A percentile compares a stretch with the other conserved stretches of the same genome.
These are phyloP conservation scores for Caiman crocodilus DNA, from an alignment of 2,797 vertebrate genomes.

Conservation along the genomic window DNA sequence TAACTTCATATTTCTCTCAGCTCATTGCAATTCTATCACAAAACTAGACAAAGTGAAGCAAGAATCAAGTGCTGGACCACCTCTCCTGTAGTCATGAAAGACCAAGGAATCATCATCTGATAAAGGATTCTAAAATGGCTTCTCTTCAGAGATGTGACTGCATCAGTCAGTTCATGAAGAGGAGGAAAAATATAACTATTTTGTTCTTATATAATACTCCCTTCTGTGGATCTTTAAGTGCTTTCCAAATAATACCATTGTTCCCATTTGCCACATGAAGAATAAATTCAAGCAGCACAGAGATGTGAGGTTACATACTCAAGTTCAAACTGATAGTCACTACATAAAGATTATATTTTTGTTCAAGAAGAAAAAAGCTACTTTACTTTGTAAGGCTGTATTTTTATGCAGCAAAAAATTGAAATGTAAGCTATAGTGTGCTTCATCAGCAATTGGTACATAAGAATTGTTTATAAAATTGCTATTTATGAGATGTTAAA, in stretches of 20 bases:
- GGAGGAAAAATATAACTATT: background rate
- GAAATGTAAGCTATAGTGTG: background rate
- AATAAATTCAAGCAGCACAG: background rate
- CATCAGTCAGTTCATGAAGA: background rate
- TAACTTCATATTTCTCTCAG: background rate
- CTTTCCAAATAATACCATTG: background rate
- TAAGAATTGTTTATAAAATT: background rate
- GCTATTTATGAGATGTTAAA: conserved; percentile 6
- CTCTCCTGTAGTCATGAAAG: background rate
- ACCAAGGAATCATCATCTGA: background rate
- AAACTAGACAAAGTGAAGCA: background rate
- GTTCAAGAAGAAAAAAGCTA: background rate
- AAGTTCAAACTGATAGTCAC: background rate
- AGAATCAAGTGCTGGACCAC: background rate
- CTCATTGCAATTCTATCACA: background rate
- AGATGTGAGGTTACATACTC: background rate
- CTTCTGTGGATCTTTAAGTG: background rate
- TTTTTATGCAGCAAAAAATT: background rate
- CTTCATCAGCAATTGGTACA: background rate
- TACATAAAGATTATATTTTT: background rate
- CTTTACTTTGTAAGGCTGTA: background rate
- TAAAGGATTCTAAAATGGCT: background rate
- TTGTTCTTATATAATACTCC: background rate
- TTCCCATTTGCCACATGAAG: background rate
- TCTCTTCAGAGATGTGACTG: background rate